phyloP scores from a whole-genome alignment of 2,113 vertebrate species.

The Lepus europaeus region DNA sequence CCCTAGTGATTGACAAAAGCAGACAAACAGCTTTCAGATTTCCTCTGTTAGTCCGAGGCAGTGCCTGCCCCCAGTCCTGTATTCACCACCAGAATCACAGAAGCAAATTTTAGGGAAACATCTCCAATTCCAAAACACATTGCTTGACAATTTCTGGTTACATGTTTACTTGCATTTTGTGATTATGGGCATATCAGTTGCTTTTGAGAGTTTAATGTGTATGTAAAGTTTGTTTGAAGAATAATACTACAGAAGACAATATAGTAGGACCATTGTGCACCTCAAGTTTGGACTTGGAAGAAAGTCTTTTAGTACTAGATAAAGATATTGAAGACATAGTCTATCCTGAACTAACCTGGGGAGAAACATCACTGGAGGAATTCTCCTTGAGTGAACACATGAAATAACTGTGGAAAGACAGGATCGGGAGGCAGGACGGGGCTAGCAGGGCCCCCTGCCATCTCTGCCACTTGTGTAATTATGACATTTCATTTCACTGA shows the following conservation, averaged over 20 bases:
- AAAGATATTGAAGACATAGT: neutral
- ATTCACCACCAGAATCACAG: neutral
- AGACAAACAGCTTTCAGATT: neutral
- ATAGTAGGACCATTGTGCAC: neutral
- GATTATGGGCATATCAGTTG: neutral
- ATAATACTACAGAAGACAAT: neutral
- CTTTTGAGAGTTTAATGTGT: neutral
- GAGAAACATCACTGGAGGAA: neutral
- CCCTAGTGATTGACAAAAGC: neutral
- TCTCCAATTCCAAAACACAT: neutral
- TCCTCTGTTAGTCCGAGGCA: neutral
- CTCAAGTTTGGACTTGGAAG: neutral
- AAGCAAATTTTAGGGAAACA: neutral
- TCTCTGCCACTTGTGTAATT: neutral
- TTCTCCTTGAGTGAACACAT: neutral
- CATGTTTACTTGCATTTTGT: constrained; percentile 27
- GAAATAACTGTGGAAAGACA: neutral
- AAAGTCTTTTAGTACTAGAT: neutral
- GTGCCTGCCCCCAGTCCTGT: neutral
- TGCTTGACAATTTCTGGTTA: neutral
- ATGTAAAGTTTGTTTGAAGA: constrained; percentile 1
- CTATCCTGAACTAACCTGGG: neutral
- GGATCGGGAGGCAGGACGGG: neutral
- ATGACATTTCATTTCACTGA: constrained; percentile 27
- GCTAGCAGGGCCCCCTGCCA: neutral